These are phyloP conservation scores for Castor canadensis DNA, from an alignment of 2,113 vertebrate species.

Conservation along the genomic window DNA sequence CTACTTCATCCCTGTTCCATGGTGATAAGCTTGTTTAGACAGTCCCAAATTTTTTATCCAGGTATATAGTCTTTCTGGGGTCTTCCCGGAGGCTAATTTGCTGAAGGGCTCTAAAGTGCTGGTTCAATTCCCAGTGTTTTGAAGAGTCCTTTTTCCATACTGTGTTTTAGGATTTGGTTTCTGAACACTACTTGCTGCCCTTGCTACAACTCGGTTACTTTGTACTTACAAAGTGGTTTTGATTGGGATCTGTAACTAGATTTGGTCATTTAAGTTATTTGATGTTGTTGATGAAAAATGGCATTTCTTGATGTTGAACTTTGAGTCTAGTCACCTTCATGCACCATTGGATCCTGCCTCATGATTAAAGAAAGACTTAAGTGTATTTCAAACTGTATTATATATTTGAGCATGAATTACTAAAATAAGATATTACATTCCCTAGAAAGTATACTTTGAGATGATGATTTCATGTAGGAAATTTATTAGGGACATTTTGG, in stretches of 20 bases:
- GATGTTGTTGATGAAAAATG: background rate
- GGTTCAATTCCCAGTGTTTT: background rate
- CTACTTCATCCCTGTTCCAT: background rate
- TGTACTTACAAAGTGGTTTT: background rate
- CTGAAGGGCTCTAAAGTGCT: background rate
- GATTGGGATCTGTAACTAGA: background rate
- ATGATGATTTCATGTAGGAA: background rate
- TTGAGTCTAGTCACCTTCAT: background rate
- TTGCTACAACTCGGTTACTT: background rate
- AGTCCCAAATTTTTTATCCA: background rate
- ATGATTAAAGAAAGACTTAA: background rate
- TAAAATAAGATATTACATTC: background rate
- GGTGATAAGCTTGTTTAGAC: background rate
- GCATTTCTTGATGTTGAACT: background rate
- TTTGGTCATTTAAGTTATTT: background rate
- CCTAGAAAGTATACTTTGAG: background rate
- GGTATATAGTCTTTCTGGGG: background rate
- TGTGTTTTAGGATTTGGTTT: background rate
- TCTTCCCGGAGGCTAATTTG: background rate
- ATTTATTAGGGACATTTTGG: background rate
- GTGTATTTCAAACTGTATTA: background rate
- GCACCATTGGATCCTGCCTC: background rate
- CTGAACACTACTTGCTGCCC: background rate
- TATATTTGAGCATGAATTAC: background rate
- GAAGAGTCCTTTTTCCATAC: background rate